These are phyloP conservation scores for Mola mola DNA, from an alignment of 2,113 vertebrate species.

Conservation along the genomic window DNA sequence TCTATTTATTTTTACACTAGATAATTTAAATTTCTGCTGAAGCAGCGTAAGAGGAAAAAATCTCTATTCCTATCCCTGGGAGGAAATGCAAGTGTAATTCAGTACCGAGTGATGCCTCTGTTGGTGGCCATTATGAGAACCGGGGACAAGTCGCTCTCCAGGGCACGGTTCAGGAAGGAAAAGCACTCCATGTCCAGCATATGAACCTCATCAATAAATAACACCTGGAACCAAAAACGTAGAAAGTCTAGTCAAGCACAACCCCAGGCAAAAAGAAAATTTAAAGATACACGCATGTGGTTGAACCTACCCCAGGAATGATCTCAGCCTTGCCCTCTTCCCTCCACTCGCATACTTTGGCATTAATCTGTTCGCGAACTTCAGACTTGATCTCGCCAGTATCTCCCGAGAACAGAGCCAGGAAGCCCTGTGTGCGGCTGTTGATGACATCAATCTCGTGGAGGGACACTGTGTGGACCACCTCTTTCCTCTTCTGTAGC, in stretches of 20 bases:
- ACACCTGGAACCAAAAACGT: slow-evolving; percentile 79
- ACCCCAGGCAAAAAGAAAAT: background rate
- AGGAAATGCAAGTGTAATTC: too few relatives aligned
- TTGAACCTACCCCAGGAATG: slow-evolving; percentile 87
- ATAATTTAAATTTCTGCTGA: too few relatives aligned
- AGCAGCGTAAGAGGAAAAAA: too few relatives aligned
- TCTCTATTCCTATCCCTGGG: too few relatives aligned
- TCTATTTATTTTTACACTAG: too few relatives aligned
- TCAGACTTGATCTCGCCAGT: slow-evolving; percentile 95
- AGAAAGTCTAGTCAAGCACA: background rate
- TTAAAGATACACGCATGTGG: background rate
- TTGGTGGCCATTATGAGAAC: slow-evolving; percentile 96
- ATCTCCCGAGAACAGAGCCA: slow-evolving; percentile 94
- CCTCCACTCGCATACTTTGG: slow-evolving; percentile 94
- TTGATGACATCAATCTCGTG: slow-evolving; percentile 97
- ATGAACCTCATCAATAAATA: slow-evolving; percentile 95
- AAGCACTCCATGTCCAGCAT: slow-evolving; percentile 97
- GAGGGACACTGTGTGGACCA: slow-evolving; percentile 92
- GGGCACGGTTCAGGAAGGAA: slow-evolving; percentile 92
- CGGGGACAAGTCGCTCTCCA: slow-evolving; percentile 92
- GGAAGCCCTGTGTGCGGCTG: slow-evolving; percentile 93
- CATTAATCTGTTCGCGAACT: slow-evolving; percentile 94
- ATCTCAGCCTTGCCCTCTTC: slow-evolving; percentile 95
- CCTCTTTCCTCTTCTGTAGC: slow-evolving; percentile 94
- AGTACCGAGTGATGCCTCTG: slow-evolving; percentile 90